These are phyloP conservation scores for Agriotes lineatus DNA, from an alignment of 2,888 invertebrate genomes.

Conservation along the genomic window DNA sequence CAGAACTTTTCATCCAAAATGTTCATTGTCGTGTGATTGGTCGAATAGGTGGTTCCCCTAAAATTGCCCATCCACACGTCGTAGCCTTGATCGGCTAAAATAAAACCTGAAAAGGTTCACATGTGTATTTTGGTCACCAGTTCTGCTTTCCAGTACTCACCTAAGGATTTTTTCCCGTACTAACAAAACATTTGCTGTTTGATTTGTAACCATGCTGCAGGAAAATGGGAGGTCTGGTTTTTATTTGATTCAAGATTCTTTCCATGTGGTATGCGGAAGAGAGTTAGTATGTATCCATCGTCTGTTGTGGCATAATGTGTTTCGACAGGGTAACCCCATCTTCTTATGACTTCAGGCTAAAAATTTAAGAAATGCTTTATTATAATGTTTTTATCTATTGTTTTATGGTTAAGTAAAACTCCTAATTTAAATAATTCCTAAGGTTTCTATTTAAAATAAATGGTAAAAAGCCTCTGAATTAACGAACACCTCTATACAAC, in stretches of 20 bases:
- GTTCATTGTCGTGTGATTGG: slow-evolving; percentile 11
- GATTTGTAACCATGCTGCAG: slow-evolving; percentile 58
- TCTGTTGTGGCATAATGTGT: slow-evolving; percentile 2
- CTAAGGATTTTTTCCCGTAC: slow-evolving; percentile 48
- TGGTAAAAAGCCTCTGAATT: too few species aligned
- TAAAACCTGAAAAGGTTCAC: slow-evolving; percentile 50
- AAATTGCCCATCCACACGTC: slow-evolving; percentile 69
- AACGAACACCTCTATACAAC: too few species aligned
- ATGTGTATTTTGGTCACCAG: too few species aligned
- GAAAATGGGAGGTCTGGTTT: too few species aligned
- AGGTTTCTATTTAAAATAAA: too few species aligned
- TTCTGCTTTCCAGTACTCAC: too few species aligned
- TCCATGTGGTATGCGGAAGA: slow-evolving; percentile 20
- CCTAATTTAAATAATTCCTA: too few species aligned
- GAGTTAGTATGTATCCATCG: slow-evolving; percentile 23
- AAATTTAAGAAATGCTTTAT: too few species aligned
- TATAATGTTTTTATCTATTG: too few species aligned
- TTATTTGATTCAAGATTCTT: neutral
- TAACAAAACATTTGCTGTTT: slow-evolving; percentile 57
- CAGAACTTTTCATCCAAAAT: slow-evolving; percentile 6
- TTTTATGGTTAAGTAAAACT: too few species aligned
- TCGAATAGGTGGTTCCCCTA: slow-evolving; percentile 27
- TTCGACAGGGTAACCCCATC: slow-evolving; percentile 16
- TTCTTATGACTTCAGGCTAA: slow-evolving; percentile 21
- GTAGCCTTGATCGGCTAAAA: slow-evolving; percentile 67